Percentiles rank a stretch among this genome's conserved stretches.
Evolutionary conservation across 2,797 vertebrate species (phyloP).

Genomic region (Borostomias antarcticus): DNA sequence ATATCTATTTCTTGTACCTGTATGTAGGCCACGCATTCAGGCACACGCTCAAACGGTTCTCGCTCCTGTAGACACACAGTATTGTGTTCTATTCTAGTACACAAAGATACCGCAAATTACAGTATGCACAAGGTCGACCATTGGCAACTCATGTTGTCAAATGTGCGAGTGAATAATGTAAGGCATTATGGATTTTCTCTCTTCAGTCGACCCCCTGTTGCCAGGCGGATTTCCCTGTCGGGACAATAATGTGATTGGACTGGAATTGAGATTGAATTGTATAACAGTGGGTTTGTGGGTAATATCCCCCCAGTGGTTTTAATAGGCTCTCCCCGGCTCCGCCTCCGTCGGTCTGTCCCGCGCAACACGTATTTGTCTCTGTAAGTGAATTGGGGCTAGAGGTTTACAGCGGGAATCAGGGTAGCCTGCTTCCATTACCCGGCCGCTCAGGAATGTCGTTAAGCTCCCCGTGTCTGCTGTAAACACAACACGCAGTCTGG

Average conservation of each 20-base stretch:
- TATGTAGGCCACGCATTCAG: background rate
- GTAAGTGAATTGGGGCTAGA: slow-evolving; percentile 47
- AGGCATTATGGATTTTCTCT: slow-evolving; percentile 15
- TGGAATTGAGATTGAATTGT: background rate
- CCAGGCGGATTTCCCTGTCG: background rate
- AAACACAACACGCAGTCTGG: slow-evolving; percentile 39
- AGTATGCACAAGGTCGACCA: background rate
- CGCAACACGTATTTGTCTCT: slow-evolving; percentile 29
- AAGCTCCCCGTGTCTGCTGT: slow-evolving; percentile 44
- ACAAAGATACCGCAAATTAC: background rate
- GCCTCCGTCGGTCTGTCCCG: background rate
- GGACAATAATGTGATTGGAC: background rate
- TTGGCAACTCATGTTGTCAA: background rate
- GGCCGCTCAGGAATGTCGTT: slow-evolving; percentile 59
- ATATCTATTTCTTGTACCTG: background rate
- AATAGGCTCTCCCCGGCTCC: background rate
- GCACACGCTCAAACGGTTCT: background rate
- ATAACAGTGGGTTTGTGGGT: background rate
- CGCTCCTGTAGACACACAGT: too few species aligned
- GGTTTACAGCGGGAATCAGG: slow-evolving; percentile 68
- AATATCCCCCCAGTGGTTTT: background rate
- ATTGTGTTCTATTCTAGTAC: too few species aligned
- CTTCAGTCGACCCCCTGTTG: background rate
- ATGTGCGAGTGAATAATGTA: background rate
- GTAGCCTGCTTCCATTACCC: slow-evolving; percentile 59